A percentile compares a stretch with the other conserved stretches of the same genome.
Evolutionary conservation across 2,888 invertebrate genomes (phyloP).

Genomic region (Galeopsomyia nigrocyanea): DNA sequence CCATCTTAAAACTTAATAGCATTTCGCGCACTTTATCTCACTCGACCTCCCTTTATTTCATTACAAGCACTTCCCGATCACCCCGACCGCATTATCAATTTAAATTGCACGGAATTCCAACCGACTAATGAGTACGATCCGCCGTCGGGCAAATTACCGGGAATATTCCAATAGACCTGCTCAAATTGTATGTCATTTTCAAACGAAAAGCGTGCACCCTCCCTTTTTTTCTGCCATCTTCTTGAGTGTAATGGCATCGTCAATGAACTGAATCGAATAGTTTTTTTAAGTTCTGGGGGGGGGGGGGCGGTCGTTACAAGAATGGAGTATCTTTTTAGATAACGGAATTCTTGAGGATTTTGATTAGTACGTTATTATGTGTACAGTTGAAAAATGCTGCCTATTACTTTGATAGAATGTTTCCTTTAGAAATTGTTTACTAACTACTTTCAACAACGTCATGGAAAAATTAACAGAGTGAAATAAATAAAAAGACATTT

Average conservation of each 20-base stretch:
- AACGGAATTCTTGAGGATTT: too few relatives aligned
- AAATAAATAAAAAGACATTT: too few relatives aligned
- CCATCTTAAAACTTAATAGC: not conserved
- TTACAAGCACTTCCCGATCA: slow-evolving; percentile 16
- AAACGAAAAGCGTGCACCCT: not conserved
- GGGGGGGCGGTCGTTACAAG: too few relatives aligned
- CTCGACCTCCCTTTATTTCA: slow-evolving; percentile 6
- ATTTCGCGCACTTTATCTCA: not conserved
- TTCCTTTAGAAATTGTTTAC: too few relatives aligned
- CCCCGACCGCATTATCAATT: slow-evolving; percentile 1
- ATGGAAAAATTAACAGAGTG: too few relatives aligned
- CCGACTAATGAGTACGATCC: slow-evolving; percentile 5
- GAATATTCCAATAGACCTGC: not conserved
- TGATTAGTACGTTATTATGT: too few relatives aligned
- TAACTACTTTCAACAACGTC: too few relatives aligned
- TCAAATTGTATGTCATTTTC: slow-evolving; percentile 14
- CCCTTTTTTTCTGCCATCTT: not conserved
- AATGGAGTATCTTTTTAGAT: too few relatives aligned
- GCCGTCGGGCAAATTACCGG: not conserved
- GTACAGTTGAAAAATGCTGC: too few relatives aligned
- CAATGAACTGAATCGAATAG: too few relatives aligned
- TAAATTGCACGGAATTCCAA: slow-evolving; percentile 14
- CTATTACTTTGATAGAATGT: too few relatives aligned
- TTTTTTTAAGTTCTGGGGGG: too few relatives aligned
- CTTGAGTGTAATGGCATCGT: not conserved